Evolutionary conservation across 2,888 invertebrate genomes (phyloP).

Genomic region (Conchocele bisecta): DNA sequence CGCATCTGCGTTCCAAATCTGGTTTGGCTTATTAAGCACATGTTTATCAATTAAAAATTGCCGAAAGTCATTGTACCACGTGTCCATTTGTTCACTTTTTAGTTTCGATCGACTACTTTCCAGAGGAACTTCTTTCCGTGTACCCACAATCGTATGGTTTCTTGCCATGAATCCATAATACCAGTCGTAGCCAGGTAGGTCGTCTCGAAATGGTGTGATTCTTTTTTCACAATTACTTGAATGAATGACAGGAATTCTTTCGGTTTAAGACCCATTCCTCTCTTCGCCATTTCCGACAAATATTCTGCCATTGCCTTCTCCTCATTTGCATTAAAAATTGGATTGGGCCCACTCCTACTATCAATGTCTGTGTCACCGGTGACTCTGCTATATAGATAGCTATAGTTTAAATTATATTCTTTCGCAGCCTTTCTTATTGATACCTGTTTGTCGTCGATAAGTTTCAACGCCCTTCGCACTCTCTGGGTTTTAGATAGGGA

Average conservation of each 20-base stretch:
- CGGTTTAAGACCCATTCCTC: slow-evolving; percentile 52
- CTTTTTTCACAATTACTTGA: slow-evolving; percentile 23
- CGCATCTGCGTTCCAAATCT: slow-evolving; percentile 39
- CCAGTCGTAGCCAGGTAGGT: slow-evolving; percentile 9
- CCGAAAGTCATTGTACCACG: slow-evolving; percentile 26
- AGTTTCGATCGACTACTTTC: slow-evolving; percentile 31
- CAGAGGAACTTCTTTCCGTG: neutral
- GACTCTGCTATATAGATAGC: slow-evolving; percentile 22
- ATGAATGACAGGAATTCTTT: slow-evolving; percentile 45
- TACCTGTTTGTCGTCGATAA: slow-evolving; percentile 15
- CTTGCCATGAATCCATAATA: neutral
- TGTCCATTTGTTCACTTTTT: slow-evolving; percentile 8
- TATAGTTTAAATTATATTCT: slow-evolving; percentile 10
- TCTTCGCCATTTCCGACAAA: slow-evolving; percentile 43
- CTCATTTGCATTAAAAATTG: slow-evolving; percentile 33
- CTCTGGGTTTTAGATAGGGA: neutral
- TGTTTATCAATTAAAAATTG: slow-evolving; percentile 10
- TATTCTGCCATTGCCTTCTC: slow-evolving; percentile 48
- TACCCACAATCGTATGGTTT: neutral
- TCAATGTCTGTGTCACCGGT: slow-evolving; percentile 42
- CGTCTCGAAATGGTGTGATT: too few relatives aligned
- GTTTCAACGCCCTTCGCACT: slow-evolving; percentile 8
- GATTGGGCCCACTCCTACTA: slow-evolving; percentile 35
- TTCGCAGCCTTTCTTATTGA: slow-evolving; percentile 12
- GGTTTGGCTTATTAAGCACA: slow-evolving; percentile 21